Base-by-base conservation (phyloP, 1,140 invertebrate species). In the Vollenhovia emeryi region DNA sequence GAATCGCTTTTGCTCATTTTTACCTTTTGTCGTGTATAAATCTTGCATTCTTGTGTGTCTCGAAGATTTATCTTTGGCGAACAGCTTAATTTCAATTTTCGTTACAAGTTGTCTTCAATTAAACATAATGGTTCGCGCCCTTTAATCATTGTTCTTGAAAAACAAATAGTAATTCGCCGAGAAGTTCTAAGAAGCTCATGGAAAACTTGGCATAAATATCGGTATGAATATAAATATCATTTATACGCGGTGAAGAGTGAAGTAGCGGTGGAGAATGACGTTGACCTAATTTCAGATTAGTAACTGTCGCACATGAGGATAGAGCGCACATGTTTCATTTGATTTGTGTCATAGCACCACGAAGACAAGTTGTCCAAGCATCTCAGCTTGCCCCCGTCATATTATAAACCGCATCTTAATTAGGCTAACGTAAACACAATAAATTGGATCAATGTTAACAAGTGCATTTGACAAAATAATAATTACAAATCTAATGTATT, bases 241-340 rank as follows among this genome's bases (percentile, higher is more conserved):
- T 79, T 66, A 50, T 36, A 50, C 18, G 62, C 43, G 62, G 33
- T 69, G 62, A 69, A 79, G 60, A 79, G 43, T 40, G 45, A 15
- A 62, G 18, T 76, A 30, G 62, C 33, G 15, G 45, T 52, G 33
- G 45, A 52, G 62, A 79, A 79, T 79, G 76, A 79, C 62, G 76
- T 79, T 79, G 62, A 79, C 76, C 76, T 69, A 79, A 79, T 79
- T 79, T 79, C 76, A 79, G 76, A 69, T 79, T 79, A 79, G 76
- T 79, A 79, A 79, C 62, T 79, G 76, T 79, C 62, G 76, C 76
- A 68, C 21, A 62, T 33, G 69, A 68, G 30, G 43, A 78, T 66
- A 69, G 76, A 68, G n/a, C 45, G 45, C 57, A 64, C 45, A 68
- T 79, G 76, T 69, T 79, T 69, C 76, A 69, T 66, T 68, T 79